Evolutionary conservation across 1,140 invertebrate genomes (phyloP), one percentile per base, ranked within the genome.

Genomic region (Tetragonula clypearis): DNA sequence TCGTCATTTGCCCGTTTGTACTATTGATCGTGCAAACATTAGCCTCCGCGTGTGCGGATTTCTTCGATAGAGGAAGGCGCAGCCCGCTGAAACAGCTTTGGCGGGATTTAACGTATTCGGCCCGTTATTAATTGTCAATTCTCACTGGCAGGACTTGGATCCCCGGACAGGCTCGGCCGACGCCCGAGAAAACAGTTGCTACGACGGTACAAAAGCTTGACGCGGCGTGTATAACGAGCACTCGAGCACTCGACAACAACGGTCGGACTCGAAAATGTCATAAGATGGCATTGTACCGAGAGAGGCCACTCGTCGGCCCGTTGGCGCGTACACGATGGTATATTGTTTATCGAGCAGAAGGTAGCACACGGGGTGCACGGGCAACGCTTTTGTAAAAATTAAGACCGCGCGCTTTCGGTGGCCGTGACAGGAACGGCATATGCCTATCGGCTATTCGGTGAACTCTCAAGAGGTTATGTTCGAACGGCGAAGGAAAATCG

Each of bases 311-410:
- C 92, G 91, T 93, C 86, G 88, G 85, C 87, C 90, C 92, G 90
- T 94, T 95, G 93, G 92, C 94, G 93, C 92, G 94, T 93, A 94
- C 92, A 93, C 92, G 94, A 94, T 94, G 91, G 93, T 82, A 93
- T 91, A 94, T 94, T 95, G 93, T 94, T 95, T 94, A 94, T 93
- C 89, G 90, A 90, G 85, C 90, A 87, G 90, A 85, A 87, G 87
- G 88, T 84, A 88, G 80, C 35, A 85, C 53, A 79, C 88, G 76
- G 76, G 85, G 85, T 84, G 81, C 78, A 74, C 80, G 81, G 82
- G 72, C 74, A 76, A 26, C 56, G 87, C 92, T 89, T 91, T 92
- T 92, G 90, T 91, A 84, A 86, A 92, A 87, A 87, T 84, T 86
- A 89, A 87, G 88, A 86, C 19, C 53, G 66, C 66, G 60, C 41